Evolutionary conservation across 2,797 vertebrate genomes (phyloP), one percentile per base, ranked within the genome.

Genomic region (Allobates femoralis): DNA sequence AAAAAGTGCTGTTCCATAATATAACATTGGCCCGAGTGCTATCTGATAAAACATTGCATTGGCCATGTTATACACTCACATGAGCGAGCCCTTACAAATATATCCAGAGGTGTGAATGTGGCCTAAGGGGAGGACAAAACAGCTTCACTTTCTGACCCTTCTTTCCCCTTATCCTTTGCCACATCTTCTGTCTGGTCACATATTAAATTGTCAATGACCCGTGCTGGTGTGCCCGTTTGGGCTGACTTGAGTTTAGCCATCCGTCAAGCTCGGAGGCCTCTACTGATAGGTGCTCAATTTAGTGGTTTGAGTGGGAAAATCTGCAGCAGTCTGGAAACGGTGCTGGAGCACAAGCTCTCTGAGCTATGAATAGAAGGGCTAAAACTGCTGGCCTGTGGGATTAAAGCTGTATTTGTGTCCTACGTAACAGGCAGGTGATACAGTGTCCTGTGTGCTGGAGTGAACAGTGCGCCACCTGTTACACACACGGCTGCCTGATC

Each of bases 351-450:
- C 26, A 26, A 79, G 81, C 74, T 87, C 79, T 84, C 66, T 51
- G 86, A 73, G 86, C 86, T 87, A 87, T 87, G 81, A 83, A 87
- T 87, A 87, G 86, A 28, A 28, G n/a, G 53, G 75, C 55, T 87
- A 86, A 87, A 79, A 74, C 74, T 62, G 62, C 81, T 78, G 51
- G 85, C 80, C 73, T 79, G 64, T 8, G 55, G 86, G 81, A 87
- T 87, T 87, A 87, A 41, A 14, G 26, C 66, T 41, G 81, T 79
- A 79, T 87, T 87, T 83, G 78, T 87, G 53, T 79, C 75, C 81
- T 84, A 56, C 55, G 74, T 87, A 87, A 87, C 55, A 30, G 85
- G 64, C 86, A 87, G 86, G 86, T 87, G 86, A 87, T 84, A 79
- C 73, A 15, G 50, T 19, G 81, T 53, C 75, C 66, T 55, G 62